A percentile compares a stretch with the other conserved stretches of the same genome.
Evolutionary conservation across 2,797 vertebrate genomes (phyloP).

Genomic region (Pterois miles): DNA sequence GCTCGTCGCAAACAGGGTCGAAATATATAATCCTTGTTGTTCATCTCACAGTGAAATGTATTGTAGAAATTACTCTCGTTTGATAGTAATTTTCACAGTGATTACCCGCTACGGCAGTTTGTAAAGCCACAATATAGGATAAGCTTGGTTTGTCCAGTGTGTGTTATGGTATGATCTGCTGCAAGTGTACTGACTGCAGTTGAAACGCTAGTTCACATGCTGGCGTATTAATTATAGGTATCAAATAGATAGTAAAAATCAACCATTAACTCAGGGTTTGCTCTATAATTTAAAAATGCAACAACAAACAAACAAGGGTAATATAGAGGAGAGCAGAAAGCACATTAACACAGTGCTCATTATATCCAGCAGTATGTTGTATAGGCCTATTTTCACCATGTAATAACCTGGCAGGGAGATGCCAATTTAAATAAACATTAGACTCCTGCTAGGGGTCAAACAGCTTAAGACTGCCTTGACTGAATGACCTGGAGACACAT

Average conservation of each 20-base stretch:
- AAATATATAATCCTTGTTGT: accelerated
- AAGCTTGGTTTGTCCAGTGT: neutral
- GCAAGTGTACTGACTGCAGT: conserved; percentile 76
- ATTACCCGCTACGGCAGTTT: accelerated
- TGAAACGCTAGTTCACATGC: conserved; percentile 50
- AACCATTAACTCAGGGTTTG: neutral
- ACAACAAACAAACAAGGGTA: neutral
- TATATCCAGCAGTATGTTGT: neutral
- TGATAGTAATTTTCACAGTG: accelerated
- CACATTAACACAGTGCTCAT: neutral
- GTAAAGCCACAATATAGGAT: accelerated
- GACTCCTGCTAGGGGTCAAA: neutral
- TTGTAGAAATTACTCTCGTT: accelerated
- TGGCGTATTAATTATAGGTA: conserved; percentile 44
- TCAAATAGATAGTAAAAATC: conserved; percentile 8
- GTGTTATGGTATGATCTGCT: conserved; percentile 76
- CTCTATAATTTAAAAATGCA: neutral
- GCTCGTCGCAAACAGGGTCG: neutral
- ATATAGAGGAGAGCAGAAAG: neutral
- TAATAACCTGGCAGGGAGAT: neutral
- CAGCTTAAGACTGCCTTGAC: neutral
- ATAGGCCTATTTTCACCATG: neutral
- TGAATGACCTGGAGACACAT: neutral
- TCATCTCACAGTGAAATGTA: neutral
- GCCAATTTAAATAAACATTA: neutral